Evolutionary conservation across 2,888 invertebrate genomes (phyloP), one percentile per base, ranked within the genome.

Genomic region (Shargacucullia verbasci): DNA sequence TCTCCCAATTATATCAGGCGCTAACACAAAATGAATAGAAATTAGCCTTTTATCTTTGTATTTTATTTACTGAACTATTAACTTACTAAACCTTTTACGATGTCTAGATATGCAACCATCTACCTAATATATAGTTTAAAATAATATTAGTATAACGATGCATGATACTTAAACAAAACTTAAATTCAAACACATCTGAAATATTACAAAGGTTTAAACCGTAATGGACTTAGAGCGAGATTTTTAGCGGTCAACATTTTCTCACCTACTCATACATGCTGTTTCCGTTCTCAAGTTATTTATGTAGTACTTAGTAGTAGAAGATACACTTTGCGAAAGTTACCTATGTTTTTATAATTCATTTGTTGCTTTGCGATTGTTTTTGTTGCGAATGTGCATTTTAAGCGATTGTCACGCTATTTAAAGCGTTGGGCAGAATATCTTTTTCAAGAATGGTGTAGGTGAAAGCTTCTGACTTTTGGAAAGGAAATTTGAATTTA

Each of bases 301-400:
- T 68, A 68, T 76, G 72, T 64, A 55, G 60, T 59, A n/a, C n/a
- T n/a, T n/a, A 59, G 67, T 62, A 49, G 37, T 44, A 54, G 65
- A 54, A 66, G 13, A 20, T 20, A 2, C 20, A 20, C 20, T 20
- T 57, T 78, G 88, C 87, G 83, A 85, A 83, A 84, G 83, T 82
- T 58, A 20, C 20, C 20, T 20, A 44, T 70, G 70, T 79, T 78
- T 75, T 71, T 70, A 71, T 78, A 79, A 75, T 82, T 80, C 49
- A 74, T 80, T 66, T 70, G 73, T 74, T 81, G 88, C 89, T 81
- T 63, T 78, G 90, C 90, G 86, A 88, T 81, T 88, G 82, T 78
- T 59, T 67, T 70, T 73, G 64, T 78, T 75, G 72, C 78, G 72
- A 80, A 77, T 73, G 59, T 71, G 62, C 60, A 61, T 59, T 58